Evolutionary conservation across 2,113 vertebrate species (phyloP).

Genomic region (Chaetura pelagica): DNA sequence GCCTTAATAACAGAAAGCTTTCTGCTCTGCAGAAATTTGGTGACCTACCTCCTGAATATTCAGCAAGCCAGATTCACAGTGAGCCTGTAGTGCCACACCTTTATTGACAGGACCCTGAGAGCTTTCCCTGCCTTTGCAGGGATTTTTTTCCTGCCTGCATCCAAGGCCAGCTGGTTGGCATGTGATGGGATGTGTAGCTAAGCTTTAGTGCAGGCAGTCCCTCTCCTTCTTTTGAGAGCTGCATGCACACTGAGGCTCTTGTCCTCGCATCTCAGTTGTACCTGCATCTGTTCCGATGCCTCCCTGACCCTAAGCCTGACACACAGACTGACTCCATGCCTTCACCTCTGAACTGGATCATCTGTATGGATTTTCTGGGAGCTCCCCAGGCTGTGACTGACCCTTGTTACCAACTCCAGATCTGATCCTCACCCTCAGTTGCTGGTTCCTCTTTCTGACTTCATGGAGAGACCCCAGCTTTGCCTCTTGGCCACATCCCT

Average conservation of each 20-base stretch:
- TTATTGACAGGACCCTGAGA: neutral
- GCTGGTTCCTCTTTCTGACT: rapidly evolving
- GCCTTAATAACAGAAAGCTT: neutral
- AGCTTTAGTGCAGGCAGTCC: rapidly evolving
- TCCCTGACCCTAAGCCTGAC: neutral
- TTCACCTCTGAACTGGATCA: neutral
- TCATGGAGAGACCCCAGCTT: neutral
- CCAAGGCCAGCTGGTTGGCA: neutral
- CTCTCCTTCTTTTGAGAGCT: neutral
- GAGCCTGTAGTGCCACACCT: neutral
- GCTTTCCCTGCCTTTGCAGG: neutral
- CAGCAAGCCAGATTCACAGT: neutral
- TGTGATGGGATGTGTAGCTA: rapidly evolving
- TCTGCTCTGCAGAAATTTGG: neutral
- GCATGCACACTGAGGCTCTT: rapidly evolving
- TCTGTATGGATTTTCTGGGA: too few relatives aligned
- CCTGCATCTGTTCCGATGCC: rapidly evolving
- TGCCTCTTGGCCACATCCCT: neutral
- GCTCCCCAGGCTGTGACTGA: neutral
- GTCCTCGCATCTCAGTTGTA: rapidly evolving
- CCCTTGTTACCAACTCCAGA: rapidly evolving
- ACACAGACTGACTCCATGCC: neutral
- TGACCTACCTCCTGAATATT: neutral
- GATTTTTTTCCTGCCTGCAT: neutral
- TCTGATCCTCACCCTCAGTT: neutral